Percentiles rank a stretch among this genome's conserved stretches.
These are phyloP conservation scores for Anomalospiza imberbis DNA, from an alignment of 2,797 vertebrate genomes.

Conservation along the genomic window DNA sequence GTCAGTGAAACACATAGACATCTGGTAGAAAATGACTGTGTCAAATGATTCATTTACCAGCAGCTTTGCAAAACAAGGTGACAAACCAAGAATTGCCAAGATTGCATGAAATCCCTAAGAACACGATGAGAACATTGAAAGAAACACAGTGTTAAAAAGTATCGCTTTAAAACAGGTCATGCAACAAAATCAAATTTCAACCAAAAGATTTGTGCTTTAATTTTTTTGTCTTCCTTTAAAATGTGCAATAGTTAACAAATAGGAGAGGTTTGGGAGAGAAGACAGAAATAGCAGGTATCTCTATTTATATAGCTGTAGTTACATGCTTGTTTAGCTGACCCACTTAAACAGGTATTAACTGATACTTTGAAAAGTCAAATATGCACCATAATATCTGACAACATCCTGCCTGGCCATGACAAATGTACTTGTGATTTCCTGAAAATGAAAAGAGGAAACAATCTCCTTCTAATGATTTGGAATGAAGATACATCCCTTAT, in stretches of 20 bases:
- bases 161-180: neutral
- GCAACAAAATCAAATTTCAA: neutral
- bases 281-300: neutral
- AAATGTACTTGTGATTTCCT: neutral
- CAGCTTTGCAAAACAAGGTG: constrained; percentile 81
- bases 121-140: neutral
- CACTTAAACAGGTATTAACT: neutral
- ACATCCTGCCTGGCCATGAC: neutral
- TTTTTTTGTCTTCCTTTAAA: neutral
- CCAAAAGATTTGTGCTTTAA: neutral
- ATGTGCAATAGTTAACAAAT: neutral
- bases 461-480: neutral
- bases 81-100: constrained; percentile 83
- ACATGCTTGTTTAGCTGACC: neutral
- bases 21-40: constrained; percentile 85
- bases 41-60: constrained; percentile 87
- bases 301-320: neutral
- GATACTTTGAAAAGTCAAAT: neutral
- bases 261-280: neutral
- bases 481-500: neutral
- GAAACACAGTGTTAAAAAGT: neutral
- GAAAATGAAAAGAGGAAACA: neutral
- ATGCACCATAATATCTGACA: neutral
- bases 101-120: constrained; percentile 83
- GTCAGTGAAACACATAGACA: constrained; percentile 77